phyloP scores from a whole-genome alignment of 2,888 invertebrate genomes.

The Torymus texanus region DNA sequence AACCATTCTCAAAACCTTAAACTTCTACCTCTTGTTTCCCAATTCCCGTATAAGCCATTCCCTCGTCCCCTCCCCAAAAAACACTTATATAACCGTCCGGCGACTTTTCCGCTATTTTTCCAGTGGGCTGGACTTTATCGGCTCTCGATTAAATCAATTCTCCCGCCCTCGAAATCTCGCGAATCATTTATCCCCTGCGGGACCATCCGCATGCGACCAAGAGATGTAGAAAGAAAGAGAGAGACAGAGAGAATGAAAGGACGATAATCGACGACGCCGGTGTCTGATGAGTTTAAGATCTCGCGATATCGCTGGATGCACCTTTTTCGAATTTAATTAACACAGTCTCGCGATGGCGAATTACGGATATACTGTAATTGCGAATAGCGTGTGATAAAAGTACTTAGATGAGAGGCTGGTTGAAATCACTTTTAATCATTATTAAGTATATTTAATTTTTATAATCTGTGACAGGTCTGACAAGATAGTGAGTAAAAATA shows the following conservation, averaged over 20 bases:
- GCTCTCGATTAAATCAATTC: slow-evolving; percentile 66
- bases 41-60: too few species aligned
- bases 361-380: not conserved
- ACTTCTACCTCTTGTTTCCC: too few species aligned
- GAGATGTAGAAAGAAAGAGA: slow-evolving; percentile 3
- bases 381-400: too few species aligned
- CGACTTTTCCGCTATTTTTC: slow-evolving; percentile 39
- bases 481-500: too few species aligned
- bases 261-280: slow-evolving; percentile 39
- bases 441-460: too few species aligned
- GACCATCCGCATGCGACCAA: not conserved
- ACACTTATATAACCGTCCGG: slow-evolving; percentile 36
- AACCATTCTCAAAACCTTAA: too few species aligned
- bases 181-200: slow-evolving; percentile 41
- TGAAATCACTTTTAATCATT: too few species aligned
- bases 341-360: slow-evolving; percentile 26
- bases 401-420: too few species aligned
- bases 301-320: slow-evolving; percentile 28
- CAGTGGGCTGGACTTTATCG: slow-evolving; percentile 61
- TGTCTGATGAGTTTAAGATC: slow-evolving; percentile 45
- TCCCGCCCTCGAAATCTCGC: slow-evolving; percentile 17
- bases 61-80: too few species aligned
- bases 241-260: not conserved
- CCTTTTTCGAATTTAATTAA: slow-evolving; percentile 34
- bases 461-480: too few species aligned